Evolutionary conservation across 2,113 vertebrate species (phyloP).

Genomic region (Melanerpes aurifrons): DNA sequence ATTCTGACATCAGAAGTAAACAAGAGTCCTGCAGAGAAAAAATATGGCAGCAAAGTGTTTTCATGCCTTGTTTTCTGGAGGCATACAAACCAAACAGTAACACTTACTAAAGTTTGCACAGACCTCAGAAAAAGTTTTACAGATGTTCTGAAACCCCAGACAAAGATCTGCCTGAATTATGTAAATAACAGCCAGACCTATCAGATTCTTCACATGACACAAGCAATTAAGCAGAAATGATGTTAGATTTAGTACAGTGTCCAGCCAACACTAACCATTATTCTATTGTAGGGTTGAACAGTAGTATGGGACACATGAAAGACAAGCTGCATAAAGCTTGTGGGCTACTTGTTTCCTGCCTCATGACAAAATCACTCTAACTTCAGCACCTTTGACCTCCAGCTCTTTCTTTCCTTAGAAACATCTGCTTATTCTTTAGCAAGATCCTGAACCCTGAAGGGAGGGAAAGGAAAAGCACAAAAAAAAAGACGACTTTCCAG

Average conservation of each 20-base stretch:
- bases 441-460: neutral
- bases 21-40: neutral
- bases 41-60: neutral
- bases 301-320: neutral
- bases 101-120: neutral
- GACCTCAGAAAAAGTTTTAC: neutral
- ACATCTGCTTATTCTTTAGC: neutral
- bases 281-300: neutral
- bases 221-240: slow-evolving; percentile 2
- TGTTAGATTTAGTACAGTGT: neutral
- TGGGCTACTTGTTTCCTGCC: neutral
- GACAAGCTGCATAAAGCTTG: neutral
- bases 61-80: neutral
- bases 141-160: neutral
- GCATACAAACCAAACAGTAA: neutral
- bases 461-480: too few relatives aligned
- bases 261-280: neutral
- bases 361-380: neutral
- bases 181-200: neutral
- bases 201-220: neutral
- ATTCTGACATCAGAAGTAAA: neutral
- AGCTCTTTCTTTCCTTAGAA: neutral
- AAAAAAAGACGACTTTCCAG: neutral
- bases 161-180: neutral
- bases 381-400: neutral